These are phyloP conservation scores for Cydia splendana DNA, from an alignment of 1,140 invertebrate genomes.

Conservation along the genomic window DNA sequence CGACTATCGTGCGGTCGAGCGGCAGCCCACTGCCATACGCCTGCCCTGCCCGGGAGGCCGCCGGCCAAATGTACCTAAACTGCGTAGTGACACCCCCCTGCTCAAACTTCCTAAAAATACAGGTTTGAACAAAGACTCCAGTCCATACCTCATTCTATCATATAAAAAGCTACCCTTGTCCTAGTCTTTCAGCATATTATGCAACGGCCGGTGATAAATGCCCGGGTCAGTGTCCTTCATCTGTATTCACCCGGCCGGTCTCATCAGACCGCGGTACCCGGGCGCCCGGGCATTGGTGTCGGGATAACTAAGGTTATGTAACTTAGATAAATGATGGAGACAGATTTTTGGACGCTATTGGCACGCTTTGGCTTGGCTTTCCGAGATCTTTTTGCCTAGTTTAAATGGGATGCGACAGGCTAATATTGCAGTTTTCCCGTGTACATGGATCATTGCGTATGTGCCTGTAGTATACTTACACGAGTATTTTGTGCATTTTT, in stretches of 20 bases:
- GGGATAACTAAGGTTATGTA: constrained; percentile 35
- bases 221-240: constrained; percentile 5
- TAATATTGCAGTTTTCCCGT: too few relatives aligned
- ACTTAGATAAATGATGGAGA: background rate
- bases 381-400: background rate
- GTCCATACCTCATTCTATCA: background rate
- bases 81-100: too few relatives aligned
- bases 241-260: constrained; percentile 31
- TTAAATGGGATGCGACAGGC: background rate
- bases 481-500: too few relatives aligned
- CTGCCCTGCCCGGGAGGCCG: too few relatives aligned
- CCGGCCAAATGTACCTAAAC: too few relatives aligned
- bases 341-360: background rate
- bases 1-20: too few relatives aligned
- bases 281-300: constrained; percentile 34
- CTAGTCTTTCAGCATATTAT: constrained; percentile 4
- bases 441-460: too few relatives aligned
- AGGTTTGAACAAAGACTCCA: background rate
- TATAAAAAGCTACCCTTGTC: background rate
- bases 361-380: background rate
- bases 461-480: too few relatives aligned
- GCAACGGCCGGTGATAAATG: background rate
- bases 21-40: too few relatives aligned
- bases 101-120: background rate
- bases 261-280: constrained; percentile 39